Base-by-base conservation (phyloP, 2,888 invertebrate species). In the Endotricha flammealis region DNA sequence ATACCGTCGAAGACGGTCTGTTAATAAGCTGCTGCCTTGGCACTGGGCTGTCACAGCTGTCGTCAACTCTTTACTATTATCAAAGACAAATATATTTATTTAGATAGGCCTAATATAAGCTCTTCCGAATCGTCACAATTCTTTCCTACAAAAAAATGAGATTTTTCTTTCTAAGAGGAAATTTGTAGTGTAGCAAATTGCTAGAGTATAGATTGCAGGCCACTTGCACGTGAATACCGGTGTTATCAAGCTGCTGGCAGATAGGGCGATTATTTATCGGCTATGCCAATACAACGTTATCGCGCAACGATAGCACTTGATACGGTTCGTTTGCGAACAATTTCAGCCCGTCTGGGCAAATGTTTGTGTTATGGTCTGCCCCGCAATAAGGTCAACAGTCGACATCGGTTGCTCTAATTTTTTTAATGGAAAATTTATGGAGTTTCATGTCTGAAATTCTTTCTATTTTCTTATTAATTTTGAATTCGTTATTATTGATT, bases 311-410 rank as follows among this genome's bases (percentile, higher is more conserved):
- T 67, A 71, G 58, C 65, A 65, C 64, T 68, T 64, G 72, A 74
- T 70, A 74, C 63, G 65, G 64, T 63, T 59, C 57, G 69, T 69
- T 73, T 71, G 63, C 67, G 57, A 66, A 69, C 63, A 64, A 58
- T 70, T 76, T 60, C 64, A 66, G 60, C 53, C 48, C 57, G 81
- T 76, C 75, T 81, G 71, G 59, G 62, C 64, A 72, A 76, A 77
- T 77, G 70, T 79, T 82, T 73, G 68, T 59, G 63, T 52, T 54
- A 58, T 53, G 57, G 55, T 66, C 63, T 64, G 56, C 55, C 31
- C 48, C 37, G 52, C 60, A 71, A 73, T 68, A 58, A 71, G 68
- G 68, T 58, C 66, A 64, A 59, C 53, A 54, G 41, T 44, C 48
- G 44, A 39, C 36, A 30, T 47, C 48, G 58, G 48, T 37, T 59